Conservation (phyloP, 2,113 vertebrate species). For the Lathamus discolor region DNA sequence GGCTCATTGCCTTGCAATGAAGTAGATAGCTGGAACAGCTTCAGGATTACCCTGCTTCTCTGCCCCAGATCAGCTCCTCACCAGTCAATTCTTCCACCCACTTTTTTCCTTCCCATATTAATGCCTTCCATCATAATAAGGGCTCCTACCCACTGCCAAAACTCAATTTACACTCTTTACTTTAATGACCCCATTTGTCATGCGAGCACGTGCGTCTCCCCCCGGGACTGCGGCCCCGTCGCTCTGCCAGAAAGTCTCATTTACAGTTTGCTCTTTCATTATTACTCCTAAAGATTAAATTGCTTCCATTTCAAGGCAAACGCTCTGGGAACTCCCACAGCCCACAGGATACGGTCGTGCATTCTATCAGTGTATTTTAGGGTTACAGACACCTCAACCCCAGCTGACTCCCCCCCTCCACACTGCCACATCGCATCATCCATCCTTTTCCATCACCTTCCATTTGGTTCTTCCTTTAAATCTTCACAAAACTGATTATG, state of each 20-base stretch:
- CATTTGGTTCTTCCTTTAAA: neutral
- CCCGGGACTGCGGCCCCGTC: neutral
- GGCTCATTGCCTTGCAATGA: neutral
- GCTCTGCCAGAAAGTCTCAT: conserved; percentile 49
- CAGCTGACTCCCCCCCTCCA: neutral
- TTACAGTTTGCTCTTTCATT: conserved; percentile 57
- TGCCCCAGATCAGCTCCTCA: neutral
- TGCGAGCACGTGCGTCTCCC: conserved; percentile 18
- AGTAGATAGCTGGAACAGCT: neutral
- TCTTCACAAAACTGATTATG: neutral
- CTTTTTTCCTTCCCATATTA: conserved; percentile 1
- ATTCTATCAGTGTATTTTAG: neutral
- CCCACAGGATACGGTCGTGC: neutral
- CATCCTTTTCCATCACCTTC: neutral
- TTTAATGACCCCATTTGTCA: conserved; percentile 62
- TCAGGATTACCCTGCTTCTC: neutral
- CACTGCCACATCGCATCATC: neutral
- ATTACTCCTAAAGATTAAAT: conserved; percentile 48
- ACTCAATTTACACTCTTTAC: conserved; percentile 56
- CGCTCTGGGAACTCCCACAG: neutral
- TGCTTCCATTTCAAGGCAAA: conserved; percentile 25
- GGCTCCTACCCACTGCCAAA: conserved; percentile 23
- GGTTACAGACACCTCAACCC: neutral
- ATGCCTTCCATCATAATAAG: conserved; percentile 35
- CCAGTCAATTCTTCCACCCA: neutral